Evolutionary conservation across 2,888 invertebrate species (phyloP), one percentile per base, ranked within the genome.

Genomic region (Mesorhabditis spiculigera): DNA sequence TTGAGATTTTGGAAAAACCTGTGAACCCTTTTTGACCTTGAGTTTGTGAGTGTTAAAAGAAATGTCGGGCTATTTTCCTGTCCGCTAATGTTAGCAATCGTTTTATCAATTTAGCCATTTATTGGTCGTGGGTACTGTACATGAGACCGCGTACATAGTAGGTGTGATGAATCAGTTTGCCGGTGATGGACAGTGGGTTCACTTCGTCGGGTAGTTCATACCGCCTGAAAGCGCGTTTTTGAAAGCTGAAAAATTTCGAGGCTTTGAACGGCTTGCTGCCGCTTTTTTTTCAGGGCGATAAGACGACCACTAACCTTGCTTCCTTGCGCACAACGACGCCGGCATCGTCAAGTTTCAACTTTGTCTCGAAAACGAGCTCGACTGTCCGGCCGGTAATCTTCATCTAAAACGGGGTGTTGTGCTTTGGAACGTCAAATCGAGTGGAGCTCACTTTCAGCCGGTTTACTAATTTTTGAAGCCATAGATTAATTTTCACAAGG

Each of bases 301-400:
- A 13, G 10, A 50, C 58, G n/a, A 13, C n/a, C n/a, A 13, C 58
- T 50, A 50, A 28, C 58, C 58, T 50, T 50, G 1, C 58, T n/a
- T 50, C 58, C 58, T 50, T 50, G 8, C 58, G 8, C 10, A 50
- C 58, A 10, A 50, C 58, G 1, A 50, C 58, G 10, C 58, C 58
- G n/a, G 58, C 58, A n/a, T 10, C 58, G n/a, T 50, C 58, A n/a
- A 50, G 8, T 50, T 50, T 50, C 58, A 50, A n/a, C 58, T n/a
- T 50, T 50, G 58, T 50, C 58, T 50, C 58, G 58, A 50, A 50
- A n/a, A 50, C n/a, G 10, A 50, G n/a, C 58, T 50, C 58, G 1
- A 50, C 8, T n/a, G n/a, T 50, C 1, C 58, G 58, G 58, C 58
- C 58, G 8, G 8, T 50, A 50, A 50, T 50, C 3, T 10, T 50